Base-by-base conservation (phyloP, 2,113 vertebrate species). In the Epinephelus fuscoguttatus region DNA sequence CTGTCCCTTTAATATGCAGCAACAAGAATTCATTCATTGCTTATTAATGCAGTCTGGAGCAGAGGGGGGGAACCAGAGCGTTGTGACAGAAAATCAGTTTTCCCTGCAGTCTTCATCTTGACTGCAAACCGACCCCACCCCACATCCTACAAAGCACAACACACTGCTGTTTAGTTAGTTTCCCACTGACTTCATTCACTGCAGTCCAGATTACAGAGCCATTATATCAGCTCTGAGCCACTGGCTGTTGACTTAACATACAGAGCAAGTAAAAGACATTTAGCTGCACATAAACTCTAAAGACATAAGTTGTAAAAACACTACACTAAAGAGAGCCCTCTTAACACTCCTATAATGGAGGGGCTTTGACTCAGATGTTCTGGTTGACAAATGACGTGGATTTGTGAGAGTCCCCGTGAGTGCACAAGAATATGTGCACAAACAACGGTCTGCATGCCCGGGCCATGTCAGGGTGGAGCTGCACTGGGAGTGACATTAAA, bases 21-120 rank as follows among this genome's bases (percentile, higher is more conserved):
- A 61, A 52, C 15, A 49, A 45, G 2, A 45, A 14, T 25, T 30
- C 4, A 42, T 61, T 3, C 47, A 27, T 42, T 72, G 60, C 49
- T 21, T 56, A 40, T 84, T 70, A 70, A 45, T 79, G 19, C 57
- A 71, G 27, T 23, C 61, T 68, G 68, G 57, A 69, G 84, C 56
- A 78, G 81, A 77, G 50, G 25, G 15, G 45, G 64, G 45, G 49
- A 0, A 27, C 80, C 50, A 42, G 55, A 73, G 42, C 30, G 6
- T 9, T 59, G 68, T 77, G 87, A 86, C 70, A 84, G 86, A 86
- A 88, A 92, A 87, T 89, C 72, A 25, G 33, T 90, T 84, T 62
- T 70, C 69, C 71, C 76, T 70, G 69, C 76, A 81, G 85, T 70
- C 45, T 74, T 79, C 57, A 75, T 75, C 67, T 56, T 23, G 56